Evolutionary conservation across 2,113 vertebrate species (phyloP).

Genomic region (Amazona vittata): DNA sequence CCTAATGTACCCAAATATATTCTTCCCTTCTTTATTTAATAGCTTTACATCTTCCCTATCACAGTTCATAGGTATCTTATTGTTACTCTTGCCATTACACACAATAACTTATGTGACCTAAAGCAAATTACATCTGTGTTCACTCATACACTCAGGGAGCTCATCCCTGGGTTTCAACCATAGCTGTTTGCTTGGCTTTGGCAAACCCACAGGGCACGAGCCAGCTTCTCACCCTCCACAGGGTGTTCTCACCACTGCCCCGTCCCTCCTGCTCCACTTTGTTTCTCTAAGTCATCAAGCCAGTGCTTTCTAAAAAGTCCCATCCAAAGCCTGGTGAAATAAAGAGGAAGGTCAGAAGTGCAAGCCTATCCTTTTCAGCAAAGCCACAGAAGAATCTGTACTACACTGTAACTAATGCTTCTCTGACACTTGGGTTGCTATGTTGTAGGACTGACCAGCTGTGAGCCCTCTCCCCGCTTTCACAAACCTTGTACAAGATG

Average conservation of each 20-base stretch:
- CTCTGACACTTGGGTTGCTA: background rate
- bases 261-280: background rate
- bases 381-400: background rate
- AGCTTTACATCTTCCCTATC: background rate
- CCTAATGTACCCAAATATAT: background rate
- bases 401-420: background rate
- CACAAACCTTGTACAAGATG: background rate
- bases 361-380: background rate
- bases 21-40: background rate
- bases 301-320: background rate
- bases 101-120: background rate
- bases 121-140: background rate
- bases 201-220: background rate
- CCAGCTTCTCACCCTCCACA: accelerated
- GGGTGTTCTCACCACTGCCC: background rate
- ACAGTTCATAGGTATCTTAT: background rate
- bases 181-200: background rate
- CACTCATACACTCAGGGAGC: background rate
- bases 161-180: background rate
- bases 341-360: background rate
- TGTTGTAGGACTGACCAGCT: background rate
- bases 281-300: background rate
- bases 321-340: background rate
- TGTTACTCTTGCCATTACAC: background rate
- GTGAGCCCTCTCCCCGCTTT: background rate